phyloP scores from a whole-genome alignment of 2,797 vertebrate species.

The Chiropotes sagulatus region DNA sequence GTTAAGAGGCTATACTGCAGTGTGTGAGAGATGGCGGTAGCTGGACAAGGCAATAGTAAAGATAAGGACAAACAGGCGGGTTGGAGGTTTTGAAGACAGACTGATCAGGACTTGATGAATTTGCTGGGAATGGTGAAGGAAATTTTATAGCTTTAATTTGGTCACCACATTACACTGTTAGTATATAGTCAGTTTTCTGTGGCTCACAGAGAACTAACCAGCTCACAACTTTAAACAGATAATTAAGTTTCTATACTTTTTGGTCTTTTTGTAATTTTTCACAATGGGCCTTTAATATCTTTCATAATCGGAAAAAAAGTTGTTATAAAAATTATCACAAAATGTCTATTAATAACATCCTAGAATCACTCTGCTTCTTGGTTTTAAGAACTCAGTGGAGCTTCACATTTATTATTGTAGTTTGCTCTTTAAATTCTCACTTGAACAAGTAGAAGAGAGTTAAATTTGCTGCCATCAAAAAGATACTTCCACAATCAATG shows the following conservation, averaged over 20 bases:
- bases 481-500: not conserved
- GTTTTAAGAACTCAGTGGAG: not conserved
- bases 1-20: not conserved
- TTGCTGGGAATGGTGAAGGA: not conserved
- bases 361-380: not conserved
- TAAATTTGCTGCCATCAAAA: not conserved
- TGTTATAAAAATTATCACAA: not conserved
- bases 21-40: not conserved
- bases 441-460: not conserved
- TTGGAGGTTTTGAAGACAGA: not conserved
- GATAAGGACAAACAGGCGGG: not conserved
- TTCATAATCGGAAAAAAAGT: constrained; percentile 13
- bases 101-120: not conserved
- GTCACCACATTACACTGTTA: not conserved
- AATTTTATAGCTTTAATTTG: not conserved
- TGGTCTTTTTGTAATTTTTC: constrained; percentile 6
- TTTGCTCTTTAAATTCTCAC: constrained; percentile 28
- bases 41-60: not conserved
- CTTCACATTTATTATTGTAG: not conserved
- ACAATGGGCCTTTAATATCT: not conserved
- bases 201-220: not conserved
- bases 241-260: not conserved
- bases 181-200: not conserved
- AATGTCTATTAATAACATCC: not conserved
- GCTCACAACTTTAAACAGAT: not conserved